Conservation (phyloP, 2,113 vertebrate genomes). For the Rhodinocichla rosea region DNA sequence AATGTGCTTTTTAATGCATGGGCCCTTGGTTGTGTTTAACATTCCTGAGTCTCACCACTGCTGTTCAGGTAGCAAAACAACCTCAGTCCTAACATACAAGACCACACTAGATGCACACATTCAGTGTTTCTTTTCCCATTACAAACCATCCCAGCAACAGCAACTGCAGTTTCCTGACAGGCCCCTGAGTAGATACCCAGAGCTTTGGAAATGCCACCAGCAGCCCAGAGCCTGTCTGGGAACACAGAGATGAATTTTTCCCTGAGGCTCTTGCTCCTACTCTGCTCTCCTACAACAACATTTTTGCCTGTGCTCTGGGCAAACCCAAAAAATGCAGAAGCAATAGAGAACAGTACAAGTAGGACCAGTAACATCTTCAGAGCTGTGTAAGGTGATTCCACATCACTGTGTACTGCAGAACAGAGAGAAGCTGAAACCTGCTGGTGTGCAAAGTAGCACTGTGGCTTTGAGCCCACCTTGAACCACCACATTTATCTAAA, state of each 20-base stretch:
- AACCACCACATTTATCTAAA: background rate
- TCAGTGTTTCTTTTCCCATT: background rate
- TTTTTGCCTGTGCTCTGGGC: background rate
- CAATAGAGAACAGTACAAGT: background rate
- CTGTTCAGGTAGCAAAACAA: background rate
- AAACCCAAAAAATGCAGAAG: background rate
- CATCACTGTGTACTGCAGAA: accelerated
- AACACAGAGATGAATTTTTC: background rate
- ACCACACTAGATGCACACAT: background rate
- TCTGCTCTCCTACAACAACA: background rate
- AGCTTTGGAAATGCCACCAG: background rate
- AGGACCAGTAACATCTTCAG: background rate
- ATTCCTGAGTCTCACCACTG: background rate
- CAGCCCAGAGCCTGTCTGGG: background rate
- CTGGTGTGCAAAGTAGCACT: background rate
- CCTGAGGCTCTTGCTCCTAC: background rate
- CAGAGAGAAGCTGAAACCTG: background rate
- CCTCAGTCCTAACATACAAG: background rate
- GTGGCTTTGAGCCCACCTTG: background rate
- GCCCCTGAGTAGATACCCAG: background rate
- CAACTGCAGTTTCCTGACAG: background rate
- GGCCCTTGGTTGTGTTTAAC: background rate
- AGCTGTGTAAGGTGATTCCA: background rate
- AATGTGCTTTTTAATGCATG: background rate
- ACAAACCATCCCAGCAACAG: background rate